phyloP scores from a whole-genome alignment of 2,113 vertebrate genomes.

The Struthio camelus region DNA sequence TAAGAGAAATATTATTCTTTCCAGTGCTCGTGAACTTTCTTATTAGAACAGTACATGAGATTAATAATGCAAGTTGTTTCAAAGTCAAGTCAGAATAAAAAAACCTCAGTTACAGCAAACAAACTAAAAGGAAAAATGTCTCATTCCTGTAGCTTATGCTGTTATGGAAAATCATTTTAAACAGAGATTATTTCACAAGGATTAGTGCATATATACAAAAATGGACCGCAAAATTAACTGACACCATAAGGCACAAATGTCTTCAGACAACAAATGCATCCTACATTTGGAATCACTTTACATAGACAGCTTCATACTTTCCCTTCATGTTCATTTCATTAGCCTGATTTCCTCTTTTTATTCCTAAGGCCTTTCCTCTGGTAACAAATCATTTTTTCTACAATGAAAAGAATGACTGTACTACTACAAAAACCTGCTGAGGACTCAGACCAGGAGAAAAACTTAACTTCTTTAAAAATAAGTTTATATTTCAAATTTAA shows the following conservation, averaged over 20 bases:
- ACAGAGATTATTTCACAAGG: background rate
- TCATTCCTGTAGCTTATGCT: background rate
- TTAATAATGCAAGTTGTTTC: background rate
- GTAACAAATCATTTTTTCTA: background rate
- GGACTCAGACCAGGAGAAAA: background rate
- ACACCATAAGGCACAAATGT: background rate
- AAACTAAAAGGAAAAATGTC: background rate
- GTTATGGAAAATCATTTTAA: rapidly evolving
- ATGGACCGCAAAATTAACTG: background rate
- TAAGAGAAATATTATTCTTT: background rate
- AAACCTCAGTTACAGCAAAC: background rate
- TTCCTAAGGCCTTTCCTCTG: background rate
- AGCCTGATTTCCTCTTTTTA: background rate
- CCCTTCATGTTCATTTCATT: background rate
- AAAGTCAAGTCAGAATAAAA: background rate
- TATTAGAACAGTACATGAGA: background rate
- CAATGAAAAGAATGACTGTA: background rate
- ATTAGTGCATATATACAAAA: background rate
- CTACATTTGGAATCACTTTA: background rate
- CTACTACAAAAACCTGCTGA: background rate
- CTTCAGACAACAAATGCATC: background rate
- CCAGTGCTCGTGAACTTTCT: background rate
- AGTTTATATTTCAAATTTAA: background rate
- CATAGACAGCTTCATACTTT: background rate
- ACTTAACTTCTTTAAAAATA: background rate